Base-by-base conservation (phyloP, 37 sponge, comb jelly and placozoan species). In the Haliclona indistincta region DNA sequence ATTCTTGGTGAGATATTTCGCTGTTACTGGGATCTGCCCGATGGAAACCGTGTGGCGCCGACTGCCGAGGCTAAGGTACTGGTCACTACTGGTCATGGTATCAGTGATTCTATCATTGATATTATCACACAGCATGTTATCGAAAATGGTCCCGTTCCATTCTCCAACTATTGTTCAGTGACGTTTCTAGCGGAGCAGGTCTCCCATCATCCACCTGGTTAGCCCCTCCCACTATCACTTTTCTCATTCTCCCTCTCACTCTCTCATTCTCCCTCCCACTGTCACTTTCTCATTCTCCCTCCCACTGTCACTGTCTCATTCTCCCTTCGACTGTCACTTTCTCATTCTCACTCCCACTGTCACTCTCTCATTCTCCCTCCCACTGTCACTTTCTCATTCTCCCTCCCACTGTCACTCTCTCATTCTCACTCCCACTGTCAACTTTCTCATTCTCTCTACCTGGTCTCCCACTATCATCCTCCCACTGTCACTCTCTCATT, bases 151-250 rank as follows among this genome's bases (percentile, higher is more conserved):
- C 97, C 97, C 26, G 81, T 86, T 3, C 90, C 97, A 11, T 93
- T 71, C 45, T 90, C 90, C 37, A 75, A 78, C 38, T 73, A 85
- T 49, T 71, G 82, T 64, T 83, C 88, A 15, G 74, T 96, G 40
- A 68, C 91, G 3, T 98, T 95, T 60, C 60, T 95, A 20, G 95
- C 99, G 11, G 99, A 98, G 45, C 99, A 98, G 63, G 97, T 97
- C 55, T 97, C 97, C 30, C 97, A 97, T 66, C 97, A 97, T 58
- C 97, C 97, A 47, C 97, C 97, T 75, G 63, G 95, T 94, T 55
- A 67, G 54, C 6, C 4, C 30, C 11, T 11, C 28, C 15, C 32
- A 23, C 29, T 4, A n/a, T n/a, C n/a, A n/a, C n/a, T n/a, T n/a
- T n/a, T n/a, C n/a, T n/a, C n/a, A n/a, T n/a, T n/a, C n/a, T n/a